Conservation (phyloP, 2,888 invertebrate species). For the Dendrolimus houi region DNA sequence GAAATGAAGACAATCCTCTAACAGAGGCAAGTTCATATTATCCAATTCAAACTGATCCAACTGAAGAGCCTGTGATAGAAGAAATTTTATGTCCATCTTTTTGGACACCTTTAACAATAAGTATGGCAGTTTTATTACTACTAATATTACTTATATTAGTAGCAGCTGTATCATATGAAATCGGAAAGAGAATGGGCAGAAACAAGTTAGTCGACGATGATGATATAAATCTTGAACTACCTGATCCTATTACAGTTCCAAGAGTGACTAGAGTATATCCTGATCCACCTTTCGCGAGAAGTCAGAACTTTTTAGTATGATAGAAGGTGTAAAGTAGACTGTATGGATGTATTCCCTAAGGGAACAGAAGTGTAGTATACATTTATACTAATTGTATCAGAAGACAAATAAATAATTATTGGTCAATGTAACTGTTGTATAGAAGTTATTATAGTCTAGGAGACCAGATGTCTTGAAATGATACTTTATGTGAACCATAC, state of each 20-base stretch:
- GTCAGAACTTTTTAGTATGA: constrained; percentile 9
- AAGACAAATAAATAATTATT: no score
- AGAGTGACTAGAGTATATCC: constrained; percentile 22
- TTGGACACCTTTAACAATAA: constrained; percentile 30
- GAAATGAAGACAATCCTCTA: neutral
- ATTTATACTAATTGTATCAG: neutral
- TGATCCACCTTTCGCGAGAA: constrained; percentile 11
- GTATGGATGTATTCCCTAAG: neutral
- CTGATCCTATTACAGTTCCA: constrained; percentile 25
- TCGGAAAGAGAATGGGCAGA: constrained; percentile 22
- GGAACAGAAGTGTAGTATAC: neutral
- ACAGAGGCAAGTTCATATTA: neutral
- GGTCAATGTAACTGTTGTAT: no score
- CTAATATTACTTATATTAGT: constrained; percentile 19
- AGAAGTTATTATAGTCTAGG: no score
- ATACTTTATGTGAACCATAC: no score
- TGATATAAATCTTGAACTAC: constrained; percentile 20
- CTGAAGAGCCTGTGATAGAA: constrained; percentile 1
- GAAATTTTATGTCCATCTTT: constrained; percentile 10
- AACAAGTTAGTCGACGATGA: constrained; percentile 9
- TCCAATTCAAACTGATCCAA: neutral
- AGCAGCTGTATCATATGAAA: constrained; percentile 20
- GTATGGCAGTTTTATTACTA: constrained; percentile 17
- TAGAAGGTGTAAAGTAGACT: neutral
- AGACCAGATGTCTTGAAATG: no score